Base-by-base conservation (phyloP, 2,888 invertebrate genomes). In the Scaptomyza flava region DNA sequence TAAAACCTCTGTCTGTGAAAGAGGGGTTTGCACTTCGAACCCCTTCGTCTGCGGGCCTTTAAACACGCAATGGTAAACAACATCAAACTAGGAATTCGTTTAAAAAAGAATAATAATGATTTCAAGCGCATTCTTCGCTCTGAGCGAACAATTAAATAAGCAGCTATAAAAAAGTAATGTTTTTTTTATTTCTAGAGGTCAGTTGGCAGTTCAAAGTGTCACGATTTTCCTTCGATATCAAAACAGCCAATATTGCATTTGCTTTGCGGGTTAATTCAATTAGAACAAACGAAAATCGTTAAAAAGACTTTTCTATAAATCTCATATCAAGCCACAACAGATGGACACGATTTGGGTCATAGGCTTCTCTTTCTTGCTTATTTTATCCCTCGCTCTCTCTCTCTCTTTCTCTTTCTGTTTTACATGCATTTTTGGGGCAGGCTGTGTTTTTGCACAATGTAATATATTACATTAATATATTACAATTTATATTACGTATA, bases 271-370 rank as follows among this genome's bases (percentile, higher is more conserved):
- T 63, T 59, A 66, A 79, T 85, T 87, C 65, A 81, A 78, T 72
- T 61, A 64, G 31, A 34, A 6, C 6, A 12, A 27, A 30, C 30
- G 11, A 33, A 23, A 31, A 14, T 47, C 23, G 34, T 47, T 30
- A 56, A 2, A 79, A 70, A 42, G 41, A 69, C 51, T 56, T 47
- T 58, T 50, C 23, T 36, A 68, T 81, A 64, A 74, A 67, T 84
- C 66, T 67, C 20, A 47, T 46, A 56, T 54, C 58, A 31, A 23
- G 27, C 20, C 45, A n/a, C 54, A 47, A 53, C 45, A 65, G 67
- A 64, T 77, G 65, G 34, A 30, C 45, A 51, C 50, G 48, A 81
- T 64, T 66, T 87, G 76, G 88, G 88, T 79, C 82, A 87, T 51
- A 38, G 42, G 52, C 63, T n/a, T 3, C 23, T 14, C 17, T 17